Percentiles rank a stretch among this genome's conserved stretches.
These are phyloP conservation scores for Ormyrus nitidulus DNA, from an alignment of 2,888 invertebrate species.

Conservation along the genomic window DNA sequence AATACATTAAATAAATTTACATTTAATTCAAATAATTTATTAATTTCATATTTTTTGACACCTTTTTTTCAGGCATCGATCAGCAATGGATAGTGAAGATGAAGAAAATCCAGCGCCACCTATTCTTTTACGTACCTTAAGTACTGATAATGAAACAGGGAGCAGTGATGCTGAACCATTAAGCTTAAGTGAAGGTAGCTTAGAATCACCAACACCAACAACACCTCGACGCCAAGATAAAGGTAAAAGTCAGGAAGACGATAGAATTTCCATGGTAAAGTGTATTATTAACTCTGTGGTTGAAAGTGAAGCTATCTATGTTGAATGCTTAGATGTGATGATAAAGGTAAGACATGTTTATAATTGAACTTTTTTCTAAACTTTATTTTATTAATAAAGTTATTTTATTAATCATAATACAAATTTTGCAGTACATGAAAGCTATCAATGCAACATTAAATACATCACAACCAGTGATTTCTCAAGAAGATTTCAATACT, in stretches of 20 bases:
- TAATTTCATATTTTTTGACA: neutral
- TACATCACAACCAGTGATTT: slow-evolving; percentile 92
- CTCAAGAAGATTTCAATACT: slow-evolving; percentile 90
- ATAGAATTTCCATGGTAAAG: slow-evolving; percentile 90
- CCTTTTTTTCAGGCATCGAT: slow-evolving; percentile 67
- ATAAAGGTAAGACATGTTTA: slow-evolving; percentile 81
- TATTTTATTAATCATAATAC: neutral
- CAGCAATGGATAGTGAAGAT: slow-evolving; percentile 73
- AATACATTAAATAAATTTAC: neutral
- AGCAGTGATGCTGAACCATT: slow-evolving; percentile 74
- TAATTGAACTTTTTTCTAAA: slow-evolving; percentile 14
- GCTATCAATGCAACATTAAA: slow-evolving; percentile 91
- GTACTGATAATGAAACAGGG: slow-evolving; percentile 74
- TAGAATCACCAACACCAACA: slow-evolving; percentile 74
- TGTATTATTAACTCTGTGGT: slow-evolving; percentile 93
- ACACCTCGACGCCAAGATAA: slow-evolving; percentile 73
- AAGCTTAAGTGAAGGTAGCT: slow-evolving; percentile 73
- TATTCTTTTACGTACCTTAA: slow-evolving; percentile 71
- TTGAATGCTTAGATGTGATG: slow-evolving; percentile 92
- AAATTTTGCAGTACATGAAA: slow-evolving; percentile 87
- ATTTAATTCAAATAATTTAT: neutral
- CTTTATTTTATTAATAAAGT: neutral
- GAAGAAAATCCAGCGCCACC: slow-evolving; percentile 73
- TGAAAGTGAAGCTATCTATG: slow-evolving; percentile 93
- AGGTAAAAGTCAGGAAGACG: slow-evolving; percentile 83